Evolutionary conservation across 2,888 invertebrate species (phyloP), one percentile per base, ranked within the genome.

Genomic region (Amiota mariae): DNA sequence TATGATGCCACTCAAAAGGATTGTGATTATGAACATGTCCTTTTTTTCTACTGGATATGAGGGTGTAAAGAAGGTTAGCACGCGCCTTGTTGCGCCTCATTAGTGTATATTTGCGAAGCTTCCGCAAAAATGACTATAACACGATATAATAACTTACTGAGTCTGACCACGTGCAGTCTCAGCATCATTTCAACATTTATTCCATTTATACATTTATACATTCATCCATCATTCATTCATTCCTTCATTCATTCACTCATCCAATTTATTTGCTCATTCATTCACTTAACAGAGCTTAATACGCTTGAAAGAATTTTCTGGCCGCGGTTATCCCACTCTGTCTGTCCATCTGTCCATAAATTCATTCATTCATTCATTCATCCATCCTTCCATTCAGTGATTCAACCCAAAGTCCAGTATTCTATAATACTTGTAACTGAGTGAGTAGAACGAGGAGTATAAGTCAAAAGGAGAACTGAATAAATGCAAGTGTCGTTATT

Each of bases 301-400:
- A 61, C 71, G 71, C 49, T 48, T 71, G 61, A 64, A 61, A 36
- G 56, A 48, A 73, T 63, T 24, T 15, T 12, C 36, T 51, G 51
- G 51, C 59, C 72, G 68, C 24, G 49, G n/a, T 56, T 18, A n/a
- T 46, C 46, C 18, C 4, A 24, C 2, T 1, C 2, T 4, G 36
- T 36, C 36, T 36, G 36, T 36, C 36, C 36, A n/a, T n/a, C n/a
- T n/a, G n/a, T n/a, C n/a, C n/a, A n/a, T n/a, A n/a, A n/a, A n/a
- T n/a, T n/a, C n/a, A n/a, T n/a, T n/a, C n/a, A n/a, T n/a, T n/a
- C n/a, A 36, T 36, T 36, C 36, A 36, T 36, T 36, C 36, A 36
- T 36, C 6, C 36, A 36, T 36, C 36, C 3, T 36, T 2, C 6
- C 6, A 36, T 36, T 36, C 36, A 24, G 24, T 24, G 24, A 24